Conservation (phyloP, 1,140 invertebrate species). For the Sitodiplosis mosellana region DNA sequence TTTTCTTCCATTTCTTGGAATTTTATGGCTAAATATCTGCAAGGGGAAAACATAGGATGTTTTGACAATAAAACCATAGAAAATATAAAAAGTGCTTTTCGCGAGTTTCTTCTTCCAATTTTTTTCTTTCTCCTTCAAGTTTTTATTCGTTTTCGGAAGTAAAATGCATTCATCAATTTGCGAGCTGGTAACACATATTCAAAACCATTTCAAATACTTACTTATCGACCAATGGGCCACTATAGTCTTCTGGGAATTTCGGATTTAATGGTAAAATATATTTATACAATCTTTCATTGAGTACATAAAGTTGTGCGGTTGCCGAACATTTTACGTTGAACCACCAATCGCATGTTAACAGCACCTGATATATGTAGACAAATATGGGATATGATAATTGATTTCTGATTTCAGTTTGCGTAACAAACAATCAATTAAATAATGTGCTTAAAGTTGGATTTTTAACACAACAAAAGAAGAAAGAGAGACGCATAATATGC, state of each 20-base stretch:
- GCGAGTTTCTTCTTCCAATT: too few species aligned
- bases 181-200: conserved; percentile 1
- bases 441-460: too few species aligned
- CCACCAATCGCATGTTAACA: conserved; percentile 79
- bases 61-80: too few species aligned
- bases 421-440: too few species aligned
- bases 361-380: conserved; percentile 25
- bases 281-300: conserved; percentile 75
- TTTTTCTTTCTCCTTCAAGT: too few species aligned
- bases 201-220: conserved; percentile 15
- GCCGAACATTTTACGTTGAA: conserved; percentile 72
- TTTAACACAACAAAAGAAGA: too few species aligned
- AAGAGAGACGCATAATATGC: too few species aligned
- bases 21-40: conserved; percentile 56
- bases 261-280: conserved; percentile 68
- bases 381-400: too few species aligned
- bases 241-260: conserved; percentile 73
- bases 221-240: conserved; percentile 65
- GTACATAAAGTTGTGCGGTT: conserved; percentile 63
- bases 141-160: too few species aligned
- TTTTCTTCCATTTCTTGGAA: conserved; percentile 69
- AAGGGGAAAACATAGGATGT: conserved; percentile 9
- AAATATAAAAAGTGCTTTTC: too few species aligned
- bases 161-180: too few species aligned
- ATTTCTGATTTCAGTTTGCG: too few species aligned